Percentiles rank a stretch among this genome's conserved stretches.
Evolutionary conservation across 2,113 vertebrate genomes (phyloP).

Genomic region (Rutilus rutilus): DNA sequence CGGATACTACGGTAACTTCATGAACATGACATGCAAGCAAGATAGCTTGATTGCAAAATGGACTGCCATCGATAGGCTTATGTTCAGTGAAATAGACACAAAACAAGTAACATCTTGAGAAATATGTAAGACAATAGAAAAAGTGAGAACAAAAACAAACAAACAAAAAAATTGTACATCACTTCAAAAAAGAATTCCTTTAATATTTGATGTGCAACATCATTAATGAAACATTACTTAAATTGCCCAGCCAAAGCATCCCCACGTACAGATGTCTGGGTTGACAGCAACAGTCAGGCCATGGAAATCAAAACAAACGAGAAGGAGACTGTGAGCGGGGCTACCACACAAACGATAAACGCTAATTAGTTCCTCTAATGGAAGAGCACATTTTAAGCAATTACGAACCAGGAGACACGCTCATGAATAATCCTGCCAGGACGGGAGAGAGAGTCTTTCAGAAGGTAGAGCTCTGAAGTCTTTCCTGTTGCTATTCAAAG

Average conservation of each 20-base stretch:
- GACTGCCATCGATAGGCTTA: neutral
- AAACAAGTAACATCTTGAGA: neutral
- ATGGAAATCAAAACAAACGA: slow-evolving; percentile 48
- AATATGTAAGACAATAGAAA: neutral
- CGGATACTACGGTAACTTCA: too few species aligned
- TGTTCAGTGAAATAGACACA: neutral
- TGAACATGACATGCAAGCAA: slow-evolving; percentile 40
- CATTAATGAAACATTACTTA: slow-evolving; percentile 63
- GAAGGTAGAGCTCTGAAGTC: slow-evolving; percentile 45
- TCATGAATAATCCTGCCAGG: slow-evolving; percentile 71
- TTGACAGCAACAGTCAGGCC: slow-evolving; percentile 58
- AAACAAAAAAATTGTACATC: neutral
- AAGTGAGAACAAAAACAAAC: neutral
- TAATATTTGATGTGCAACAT: slow-evolving; percentile 63
- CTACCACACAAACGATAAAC: slow-evolving; percentile 72
- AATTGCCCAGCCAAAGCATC: slow-evolving; percentile 52
- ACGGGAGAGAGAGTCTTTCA: slow-evolving; percentile 41
- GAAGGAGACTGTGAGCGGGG: slow-evolving; percentile 27
- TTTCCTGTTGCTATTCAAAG: slow-evolving; percentile 31
- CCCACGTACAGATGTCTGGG: slow-evolving; percentile 57
- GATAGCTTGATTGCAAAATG: neutral
- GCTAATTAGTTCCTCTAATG: slow-evolving; percentile 77
- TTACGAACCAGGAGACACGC: slow-evolving; percentile 71
- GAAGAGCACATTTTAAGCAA: slow-evolving; percentile 75
- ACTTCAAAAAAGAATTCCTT: slow-evolving; percentile 37